Conservation (phyloP, 1,140 invertebrate genomes). For the Brachionus plicatilis region DNA sequence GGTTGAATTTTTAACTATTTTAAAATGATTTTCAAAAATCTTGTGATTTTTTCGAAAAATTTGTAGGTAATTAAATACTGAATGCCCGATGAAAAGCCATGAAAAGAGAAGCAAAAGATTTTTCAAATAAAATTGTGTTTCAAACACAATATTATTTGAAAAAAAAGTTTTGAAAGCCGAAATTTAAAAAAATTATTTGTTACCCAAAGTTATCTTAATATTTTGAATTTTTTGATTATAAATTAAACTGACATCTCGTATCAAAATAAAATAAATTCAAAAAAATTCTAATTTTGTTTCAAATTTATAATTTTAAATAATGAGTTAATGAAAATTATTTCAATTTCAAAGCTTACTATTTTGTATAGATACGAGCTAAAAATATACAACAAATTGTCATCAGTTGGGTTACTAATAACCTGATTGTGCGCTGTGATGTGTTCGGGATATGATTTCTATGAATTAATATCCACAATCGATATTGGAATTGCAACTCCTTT, state of each 20-base stretch:
- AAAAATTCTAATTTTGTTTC: neutral
- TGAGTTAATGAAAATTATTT: slow-evolving; percentile 6
- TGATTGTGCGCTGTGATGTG: slow-evolving; percentile 41
- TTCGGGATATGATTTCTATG: slow-evolving; percentile 40
- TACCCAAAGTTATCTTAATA: no score
- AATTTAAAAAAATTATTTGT: no score
- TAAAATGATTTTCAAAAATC: no score
- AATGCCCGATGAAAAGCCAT: no score
- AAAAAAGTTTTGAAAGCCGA: no score
- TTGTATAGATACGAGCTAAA: neutral
- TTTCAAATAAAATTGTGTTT: no score
- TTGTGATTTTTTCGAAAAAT: no score
- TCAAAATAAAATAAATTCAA: neutral
- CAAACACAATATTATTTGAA: no score
- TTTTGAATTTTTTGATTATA: neutral
- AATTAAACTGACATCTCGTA: neutral
- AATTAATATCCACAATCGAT: slow-evolving; percentile 41
- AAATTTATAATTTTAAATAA: neutral
- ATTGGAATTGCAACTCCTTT: slow-evolving; percentile 40
- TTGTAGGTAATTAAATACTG: no score
- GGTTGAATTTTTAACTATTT: no score
- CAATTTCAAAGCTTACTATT: neutral
- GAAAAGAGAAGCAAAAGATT: no score
- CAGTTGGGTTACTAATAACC: slow-evolving; percentile 40
- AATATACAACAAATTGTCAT: slow-evolving; percentile 38